A percentile compares a stretch with the other conserved stretches of the same genome.
These are phyloP conservation scores for Aquatica leii DNA, from an alignment of 2,888 invertebrate species.

Conservation along the genomic window DNA sequence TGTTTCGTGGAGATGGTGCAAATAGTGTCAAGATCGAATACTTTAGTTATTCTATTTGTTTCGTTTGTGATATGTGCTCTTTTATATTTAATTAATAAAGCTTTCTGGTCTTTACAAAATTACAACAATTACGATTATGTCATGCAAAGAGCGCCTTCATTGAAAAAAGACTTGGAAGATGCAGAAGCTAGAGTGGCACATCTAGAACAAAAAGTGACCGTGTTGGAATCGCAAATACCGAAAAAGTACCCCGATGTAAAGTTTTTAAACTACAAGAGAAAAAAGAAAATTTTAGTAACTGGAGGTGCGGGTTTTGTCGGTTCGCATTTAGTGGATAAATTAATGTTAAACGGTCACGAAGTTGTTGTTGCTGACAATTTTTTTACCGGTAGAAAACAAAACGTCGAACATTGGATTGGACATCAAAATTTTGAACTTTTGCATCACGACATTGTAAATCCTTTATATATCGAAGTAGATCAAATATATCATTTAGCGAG, in stretches of 20 bases:
- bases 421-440: slow-evolving; percentile 99
- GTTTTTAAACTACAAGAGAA: slow-evolving; percentile 71
- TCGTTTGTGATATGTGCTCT: background rate
- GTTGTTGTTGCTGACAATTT: slow-evolving; percentile 98
- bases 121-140: background rate
- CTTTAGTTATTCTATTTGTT: too few relatives aligned
- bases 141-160: slow-evolving; percentile 46
- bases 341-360: slow-evolving; percentile 97
- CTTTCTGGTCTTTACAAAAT: background rate
- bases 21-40: too few relatives aligned
- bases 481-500: slow-evolving; percentile 99
- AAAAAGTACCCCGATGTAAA: slow-evolving; percentile 91
- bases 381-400: slow-evolving; percentile 95
- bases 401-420: slow-evolving; percentile 98
- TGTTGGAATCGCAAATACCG: slow-evolving; percentile 76
- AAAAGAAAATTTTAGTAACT: slow-evolving; percentile 71
- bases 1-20: too few relatives aligned
- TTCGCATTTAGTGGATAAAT: slow-evolving; percentile 93
- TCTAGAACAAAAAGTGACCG: slow-evolving; percentile 75
- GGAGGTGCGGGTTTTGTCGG: slow-evolving; percentile 99
- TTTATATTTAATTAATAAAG: too few relatives aligned
- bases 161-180: slow-evolving; percentile 64
- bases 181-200: slow-evolving; percentile 71
- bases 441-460: slow-evolving; percentile 98
- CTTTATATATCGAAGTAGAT: slow-evolving; percentile 95